phyloP scores from a whole-genome alignment of 2,888 invertebrate genomes.

The Ochropleura plecta region DNA sequence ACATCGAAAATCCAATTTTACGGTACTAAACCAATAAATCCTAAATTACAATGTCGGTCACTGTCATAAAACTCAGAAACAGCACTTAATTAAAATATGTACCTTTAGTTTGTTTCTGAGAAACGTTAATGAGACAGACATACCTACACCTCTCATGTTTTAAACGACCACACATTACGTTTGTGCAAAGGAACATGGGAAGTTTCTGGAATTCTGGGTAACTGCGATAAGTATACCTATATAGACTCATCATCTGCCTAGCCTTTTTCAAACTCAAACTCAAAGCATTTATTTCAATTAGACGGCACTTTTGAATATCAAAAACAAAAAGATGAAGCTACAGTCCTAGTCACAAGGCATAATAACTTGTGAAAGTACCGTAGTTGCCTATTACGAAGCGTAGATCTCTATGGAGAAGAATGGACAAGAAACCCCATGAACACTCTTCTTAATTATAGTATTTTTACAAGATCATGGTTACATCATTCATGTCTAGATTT shows the following conservation, averaged over 20 bases:
- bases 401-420: no score
- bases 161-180: conserved; percentile 13
- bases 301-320: no score
- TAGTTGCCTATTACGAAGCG: no score
- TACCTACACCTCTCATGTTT: conserved; percentile 16
- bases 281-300: no score
- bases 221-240: neutral
- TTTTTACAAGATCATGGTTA: no score
- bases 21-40: conserved; percentile 58
- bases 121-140: conserved; percentile 41
- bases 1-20: conserved; percentile 44
- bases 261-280: neutral
- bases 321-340: no score
- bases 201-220: neutral
- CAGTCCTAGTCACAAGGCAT: no score
- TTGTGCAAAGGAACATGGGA: neutral
- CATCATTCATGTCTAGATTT: no score
- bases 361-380: no score
- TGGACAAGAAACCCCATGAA: no score
- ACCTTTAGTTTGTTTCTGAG: conserved; percentile 46
- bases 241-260: neutral
- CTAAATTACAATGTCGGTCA: conserved; percentile 36
- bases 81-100: conserved; percentile 36
- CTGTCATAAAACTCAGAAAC: conserved; percentile 51
- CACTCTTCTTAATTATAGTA: no score